phyloP scores from a whole-genome alignment of 2,888 invertebrate genomes.

The Lottia gigantea region DNA sequence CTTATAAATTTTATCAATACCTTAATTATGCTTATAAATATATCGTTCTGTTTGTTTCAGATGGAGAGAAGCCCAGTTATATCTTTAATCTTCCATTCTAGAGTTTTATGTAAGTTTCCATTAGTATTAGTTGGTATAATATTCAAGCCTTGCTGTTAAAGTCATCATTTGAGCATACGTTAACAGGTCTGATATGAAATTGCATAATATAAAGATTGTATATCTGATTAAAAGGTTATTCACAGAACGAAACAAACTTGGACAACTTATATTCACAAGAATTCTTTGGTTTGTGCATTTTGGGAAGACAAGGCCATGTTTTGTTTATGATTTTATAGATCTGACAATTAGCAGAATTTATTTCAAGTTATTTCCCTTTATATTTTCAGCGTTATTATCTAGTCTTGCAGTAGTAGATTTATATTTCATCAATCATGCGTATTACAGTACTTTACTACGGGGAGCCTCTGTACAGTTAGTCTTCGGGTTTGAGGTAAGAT shows the following conservation, averaged over 20 bases:
- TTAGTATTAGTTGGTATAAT: background rate
- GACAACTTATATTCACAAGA: too few species aligned
- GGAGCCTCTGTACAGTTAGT: conserved; percentile 98
- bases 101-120: conserved; percentile 79
- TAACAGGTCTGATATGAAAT: too few species aligned
- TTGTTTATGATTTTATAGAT: too few species aligned
- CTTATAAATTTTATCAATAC: too few species aligned
- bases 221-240: too few species aligned
- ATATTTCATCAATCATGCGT: conserved; percentile 92
- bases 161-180: too few species aligned
- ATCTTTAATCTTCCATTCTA: conserved; percentile 91
- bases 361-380: conserved; percentile 22
- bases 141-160: too few species aligned
- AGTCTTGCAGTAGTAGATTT: conserved; percentile 86
- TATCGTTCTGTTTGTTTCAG: conserved; percentile 70
- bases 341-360: background rate
- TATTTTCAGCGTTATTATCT: conserved; percentile 75
- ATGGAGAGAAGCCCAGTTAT: conserved; percentile 99
- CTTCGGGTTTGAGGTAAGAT: conserved; percentile 89
- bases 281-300: too few species aligned
- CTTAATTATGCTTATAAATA: too few species aligned
- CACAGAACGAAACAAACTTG: too few species aligned
- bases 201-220: too few species aligned
- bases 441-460: conserved; percentile 88
- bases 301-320: too few species aligned